Evolutionary conservation across 2,797 vertebrate species (phyloP).

Genomic region (Columba guinea): DNA sequence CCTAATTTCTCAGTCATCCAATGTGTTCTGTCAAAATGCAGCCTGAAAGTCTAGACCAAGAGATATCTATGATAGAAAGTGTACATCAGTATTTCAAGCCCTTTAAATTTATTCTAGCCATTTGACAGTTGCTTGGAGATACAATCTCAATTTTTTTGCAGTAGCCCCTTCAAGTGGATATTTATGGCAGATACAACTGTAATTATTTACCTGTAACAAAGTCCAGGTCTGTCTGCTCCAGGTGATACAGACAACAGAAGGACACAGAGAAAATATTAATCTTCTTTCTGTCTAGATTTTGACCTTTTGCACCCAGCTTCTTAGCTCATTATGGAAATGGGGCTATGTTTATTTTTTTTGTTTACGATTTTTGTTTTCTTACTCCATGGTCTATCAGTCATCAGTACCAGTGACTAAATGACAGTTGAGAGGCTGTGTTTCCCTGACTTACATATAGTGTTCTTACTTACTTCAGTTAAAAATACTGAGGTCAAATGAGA

Average conservation of each 20-base stretch:
- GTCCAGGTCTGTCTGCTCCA: slow-evolving; percentile 84
- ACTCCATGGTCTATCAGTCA: background rate
- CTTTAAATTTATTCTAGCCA: slow-evolving; percentile 83
- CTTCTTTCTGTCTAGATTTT: slow-evolving; percentile 77
- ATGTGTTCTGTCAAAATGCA: slow-evolving; percentile 84
- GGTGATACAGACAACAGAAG: slow-evolving; percentile 80
- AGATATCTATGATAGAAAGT: slow-evolving; percentile 83
- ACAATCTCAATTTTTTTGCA: slow-evolving; percentile 85
- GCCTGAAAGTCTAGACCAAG: slow-evolving; percentile 85
- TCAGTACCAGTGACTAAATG: background rate
- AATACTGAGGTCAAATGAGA: background rate
- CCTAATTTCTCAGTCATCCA: slow-evolving; percentile 82
- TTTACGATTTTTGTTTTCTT: slow-evolving; percentile 43
- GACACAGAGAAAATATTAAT: slow-evolving; percentile 79
- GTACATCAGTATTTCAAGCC: slow-evolving; percentile 83
- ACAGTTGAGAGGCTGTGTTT: background rate
- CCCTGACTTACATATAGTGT: background rate
- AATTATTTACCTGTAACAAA: slow-evolving; percentile 88
- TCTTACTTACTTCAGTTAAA: background rate
- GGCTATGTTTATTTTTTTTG: slow-evolving; percentile 21
- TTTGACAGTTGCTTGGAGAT: slow-evolving; percentile 86
- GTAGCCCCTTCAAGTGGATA: slow-evolving; percentile 82
- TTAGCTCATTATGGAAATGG: slow-evolving; percentile 65
- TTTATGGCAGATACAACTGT: slow-evolving; percentile 85
- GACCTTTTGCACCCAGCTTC: slow-evolving; percentile 76